These are phyloP conservation scores for Pyrochroa serraticornis DNA, from an alignment of 2,888 invertebrate species.

Conservation along the genomic window DNA sequence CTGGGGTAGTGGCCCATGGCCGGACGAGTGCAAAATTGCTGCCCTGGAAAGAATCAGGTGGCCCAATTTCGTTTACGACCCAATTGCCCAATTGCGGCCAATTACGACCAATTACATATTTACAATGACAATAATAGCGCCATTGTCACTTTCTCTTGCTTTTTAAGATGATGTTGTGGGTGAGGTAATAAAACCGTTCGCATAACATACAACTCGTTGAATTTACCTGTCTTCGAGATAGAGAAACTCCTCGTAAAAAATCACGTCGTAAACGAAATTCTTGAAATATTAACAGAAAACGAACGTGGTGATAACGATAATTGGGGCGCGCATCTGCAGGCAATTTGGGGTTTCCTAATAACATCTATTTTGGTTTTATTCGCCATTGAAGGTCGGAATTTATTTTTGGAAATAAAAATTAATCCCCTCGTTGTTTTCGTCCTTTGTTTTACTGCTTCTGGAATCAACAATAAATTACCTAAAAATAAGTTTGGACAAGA, in stretches of 20 bases:
- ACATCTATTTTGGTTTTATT: not conserved
- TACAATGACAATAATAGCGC: not conserved
- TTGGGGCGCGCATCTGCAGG: too few species aligned
- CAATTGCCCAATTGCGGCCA: not conserved
- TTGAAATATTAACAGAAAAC: not conserved
- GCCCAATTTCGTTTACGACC: not conserved
- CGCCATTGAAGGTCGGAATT: slow-evolving; percentile 1
- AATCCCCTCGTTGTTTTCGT: slow-evolving; percentile 2
- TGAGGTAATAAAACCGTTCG: not conserved
- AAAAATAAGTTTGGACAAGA: slow-evolving; percentile 7
- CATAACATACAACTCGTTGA: not conserved
- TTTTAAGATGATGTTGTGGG: not conserved
- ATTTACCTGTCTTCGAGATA: not conserved
- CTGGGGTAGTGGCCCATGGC: too few species aligned
- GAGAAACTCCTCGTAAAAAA: not conserved
- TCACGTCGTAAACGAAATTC: not conserved
- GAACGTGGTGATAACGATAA: not conserved
- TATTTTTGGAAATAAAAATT: slow-evolving; percentile 4
- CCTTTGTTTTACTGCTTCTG: not conserved
- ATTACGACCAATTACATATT: slow-evolving; percentile 5
- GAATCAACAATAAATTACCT: slow-evolving; percentile 17
- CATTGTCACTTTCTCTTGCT: slow-evolving; percentile 9
- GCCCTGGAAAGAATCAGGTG: too few species aligned
- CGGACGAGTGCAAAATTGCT: too few species aligned
- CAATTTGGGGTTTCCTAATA: too few species aligned